A percentile compares a stretch with the other conserved stretches of the same genome.
phyloP scores from a whole-genome alignment of 2,797 vertebrate species.

The Menidia menidia region DNA sequence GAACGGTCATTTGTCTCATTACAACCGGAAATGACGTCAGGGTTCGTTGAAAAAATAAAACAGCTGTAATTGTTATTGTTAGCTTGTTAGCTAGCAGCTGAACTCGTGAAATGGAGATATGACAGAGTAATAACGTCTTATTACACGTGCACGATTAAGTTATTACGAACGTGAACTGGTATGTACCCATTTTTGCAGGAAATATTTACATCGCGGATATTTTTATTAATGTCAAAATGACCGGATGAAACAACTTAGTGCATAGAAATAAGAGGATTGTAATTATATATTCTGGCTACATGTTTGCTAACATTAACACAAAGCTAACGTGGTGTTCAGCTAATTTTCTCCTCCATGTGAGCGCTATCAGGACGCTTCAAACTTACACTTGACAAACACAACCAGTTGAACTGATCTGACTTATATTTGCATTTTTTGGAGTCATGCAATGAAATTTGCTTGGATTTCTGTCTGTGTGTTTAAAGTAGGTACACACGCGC shows the following conservation, averaged over 20 bases:
- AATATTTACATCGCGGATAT: slow-evolving; percentile 2
- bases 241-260: slow-evolving; percentile 30
- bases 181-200: slow-evolving; percentile 63
- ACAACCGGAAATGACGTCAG: slow-evolving; percentile 69
- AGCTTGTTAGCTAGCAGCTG: slow-evolving; percentile 78
- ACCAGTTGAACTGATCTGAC: neutral
- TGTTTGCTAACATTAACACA: slow-evolving; percentile 56
- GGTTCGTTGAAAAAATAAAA: slow-evolving; percentile 31
- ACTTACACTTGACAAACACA: neutral
- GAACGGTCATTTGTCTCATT: neutral
- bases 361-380: slow-evolving; percentile 11
- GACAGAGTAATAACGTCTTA: slow-evolving; percentile 80
- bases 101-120: slow-evolving; percentile 66
- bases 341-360: slow-evolving; percentile 2
- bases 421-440: neutral
- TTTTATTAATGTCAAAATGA: slow-evolving; percentile 1
- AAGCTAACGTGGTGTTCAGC: slow-evolving; percentile 50
- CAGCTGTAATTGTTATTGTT: slow-evolving; percentile 85
- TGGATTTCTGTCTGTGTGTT: slow-evolving; percentile 5
- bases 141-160: slow-evolving; percentile 75
- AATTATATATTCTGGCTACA: slow-evolving; percentile 58
- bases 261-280: slow-evolving; percentile 41
- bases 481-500: slow-evolving; percentile 1
- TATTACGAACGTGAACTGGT: slow-evolving; percentile 79
- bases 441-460: neutral